Percentiles rank a stretch among this genome's conserved stretches.
Conservation (phyloP, 30 jellyfish, hydroid and myxozoan species). For the Pseudorhiza aurosa region DNA sequence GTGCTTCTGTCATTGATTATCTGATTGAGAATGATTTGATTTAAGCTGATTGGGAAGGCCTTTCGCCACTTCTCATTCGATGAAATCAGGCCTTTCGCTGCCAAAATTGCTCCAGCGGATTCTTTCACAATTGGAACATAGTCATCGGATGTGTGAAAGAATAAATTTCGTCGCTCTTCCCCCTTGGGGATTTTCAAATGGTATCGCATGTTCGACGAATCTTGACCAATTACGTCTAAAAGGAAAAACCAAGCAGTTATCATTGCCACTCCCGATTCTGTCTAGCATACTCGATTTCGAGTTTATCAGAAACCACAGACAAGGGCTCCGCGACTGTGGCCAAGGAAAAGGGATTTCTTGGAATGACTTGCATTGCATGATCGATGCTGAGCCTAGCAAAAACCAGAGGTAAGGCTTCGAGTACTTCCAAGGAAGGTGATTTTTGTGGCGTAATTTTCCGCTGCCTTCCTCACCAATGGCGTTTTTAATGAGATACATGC, state of each 20-base stretch:
- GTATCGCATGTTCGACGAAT: slow-evolving; percentile 78
- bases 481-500: too few species aligned
- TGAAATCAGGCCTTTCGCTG: slow-evolving; percentile 76
- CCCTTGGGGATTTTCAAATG: slow-evolving; percentile 90
- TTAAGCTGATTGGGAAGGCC: slow-evolving; percentile 71
- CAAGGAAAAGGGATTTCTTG: too few species aligned
- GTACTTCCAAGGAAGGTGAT: too few species aligned
- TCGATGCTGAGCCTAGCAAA: too few species aligned
- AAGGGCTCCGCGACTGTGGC: too few species aligned
- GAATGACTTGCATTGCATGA: too few species aligned
- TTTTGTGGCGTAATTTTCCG: too few species aligned
- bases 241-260: not conserved
- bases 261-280: too few species aligned
- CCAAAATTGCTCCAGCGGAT: slow-evolving; percentile 84
- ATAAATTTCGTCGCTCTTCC: slow-evolving; percentile 54
- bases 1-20: slow-evolving; percentile 37
- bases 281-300: too few species aligned
- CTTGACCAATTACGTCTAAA: slow-evolving; percentile 90
- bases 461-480: too few species aligned
- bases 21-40: slow-evolving; percentile 61
- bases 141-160: slow-evolving; percentile 81
- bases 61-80: slow-evolving; percentile 77
- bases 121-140: slow-evolving; percentile 90
- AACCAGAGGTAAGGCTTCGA: too few species aligned
- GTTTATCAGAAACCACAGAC: too few species aligned